Evolutionary conservation across 1,140 invertebrate genomes (phyloP), one percentile per base, ranked within the genome.

Genomic region (Drosophila orosa): DNA sequence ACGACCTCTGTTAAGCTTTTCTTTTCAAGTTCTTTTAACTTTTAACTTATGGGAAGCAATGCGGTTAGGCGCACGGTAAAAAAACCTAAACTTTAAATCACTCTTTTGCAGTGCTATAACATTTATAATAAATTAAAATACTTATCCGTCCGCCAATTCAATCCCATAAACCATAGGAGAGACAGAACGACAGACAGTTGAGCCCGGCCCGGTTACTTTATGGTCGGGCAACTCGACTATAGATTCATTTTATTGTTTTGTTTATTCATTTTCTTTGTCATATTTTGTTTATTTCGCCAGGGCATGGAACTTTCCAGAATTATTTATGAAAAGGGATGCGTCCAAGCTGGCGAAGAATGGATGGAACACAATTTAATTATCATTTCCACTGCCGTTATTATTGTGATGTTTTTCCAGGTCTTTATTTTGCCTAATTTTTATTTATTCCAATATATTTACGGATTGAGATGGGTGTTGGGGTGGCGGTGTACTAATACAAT

Each of bases 281-380:
- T 59, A 6, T 65, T 45, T 68, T 67, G 33, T 13, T 17, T 71
- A 74, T 29, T 87, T 89, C 69, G 93, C 93, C 71, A 96, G 95
- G 95, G 92, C 92, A 94, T 93, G 93, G 95, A 96, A 92, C 93
- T 95, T 78, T 94, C 94, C 84, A 96, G 95, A 93, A 96, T 96
- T 79, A 98, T 99, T 92, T 96, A 98, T 93, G 97, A 98, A 91
- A 97, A 96, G 91, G 98, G 98, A 81, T 99, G 98, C 93, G 94
- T 99, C 80, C 95, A 97, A 91, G 96, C 97, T 40, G 96, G 96
- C 17, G 97, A 99, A 92, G 97, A 97, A 91, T 99, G 98, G 98
- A 95, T 98, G 75, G 97, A 99, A 92, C 94, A 95, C 92, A 99
- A 99, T 94, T 94, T 99, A 76, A 95, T 99, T 90, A 94, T 96